phyloP scores from a whole-genome alignment of 2,797 vertebrate genomes.

The Helarctos malayanus region DNA sequence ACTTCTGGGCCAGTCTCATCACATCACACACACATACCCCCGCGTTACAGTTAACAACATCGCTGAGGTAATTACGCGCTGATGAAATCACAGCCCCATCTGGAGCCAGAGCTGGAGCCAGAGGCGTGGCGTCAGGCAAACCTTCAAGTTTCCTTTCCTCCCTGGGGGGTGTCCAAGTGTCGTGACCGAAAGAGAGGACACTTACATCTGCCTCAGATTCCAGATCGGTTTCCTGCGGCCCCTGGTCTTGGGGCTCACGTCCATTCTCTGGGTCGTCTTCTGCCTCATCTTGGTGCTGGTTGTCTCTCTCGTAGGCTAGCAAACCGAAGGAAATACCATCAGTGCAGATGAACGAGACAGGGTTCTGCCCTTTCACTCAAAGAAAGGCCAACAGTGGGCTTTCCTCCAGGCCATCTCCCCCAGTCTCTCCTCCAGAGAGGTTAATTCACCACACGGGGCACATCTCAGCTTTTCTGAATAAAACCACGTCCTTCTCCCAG shows the following conservation, averaged over 20 bases:
- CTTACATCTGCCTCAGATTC: slow-evolving; percentile 85
- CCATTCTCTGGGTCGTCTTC: slow-evolving; percentile 88
- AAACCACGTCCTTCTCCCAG: background rate
- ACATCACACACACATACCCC: background rate
- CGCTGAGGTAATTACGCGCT: no score
- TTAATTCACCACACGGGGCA: background rate
- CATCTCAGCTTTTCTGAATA: background rate
- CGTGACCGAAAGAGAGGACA: background rate
- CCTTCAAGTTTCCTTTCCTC: background rate
- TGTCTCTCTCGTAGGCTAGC: slow-evolving; percentile 89
- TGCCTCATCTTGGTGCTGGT: slow-evolving; percentile 89
- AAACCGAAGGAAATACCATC: slow-evolving; percentile 55
- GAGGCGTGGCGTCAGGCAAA: background rate
- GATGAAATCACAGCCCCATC: background rate
- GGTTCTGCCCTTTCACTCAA: background rate
- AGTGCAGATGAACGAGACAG: background rate
- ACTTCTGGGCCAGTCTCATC: background rate
- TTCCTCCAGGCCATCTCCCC: background rate
- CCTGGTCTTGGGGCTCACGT: slow-evolving; percentile 85
- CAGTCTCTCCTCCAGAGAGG: background rate
- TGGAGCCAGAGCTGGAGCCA: background rate
- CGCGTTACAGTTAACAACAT: background rate
- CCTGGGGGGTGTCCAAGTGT: background rate
- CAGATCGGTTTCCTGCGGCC: slow-evolving; percentile 83
- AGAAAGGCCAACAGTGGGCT: background rate